Evolutionary conservation across 2,888 invertebrate species (phyloP).

Genomic region (Oasisia sp.): DNA sequence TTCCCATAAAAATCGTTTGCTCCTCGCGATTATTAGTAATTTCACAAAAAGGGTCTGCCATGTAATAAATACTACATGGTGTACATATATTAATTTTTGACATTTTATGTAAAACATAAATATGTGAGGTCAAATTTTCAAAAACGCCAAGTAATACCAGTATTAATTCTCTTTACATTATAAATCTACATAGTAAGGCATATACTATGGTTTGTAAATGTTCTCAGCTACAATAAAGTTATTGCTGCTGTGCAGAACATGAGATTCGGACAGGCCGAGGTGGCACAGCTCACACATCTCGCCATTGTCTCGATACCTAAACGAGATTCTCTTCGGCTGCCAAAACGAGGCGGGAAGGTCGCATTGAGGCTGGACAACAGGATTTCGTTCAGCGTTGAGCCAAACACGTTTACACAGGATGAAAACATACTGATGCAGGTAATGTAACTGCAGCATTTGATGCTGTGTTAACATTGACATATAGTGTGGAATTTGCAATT

Average conservation of each 20-base stretch:
- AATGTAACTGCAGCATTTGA: not conserved
- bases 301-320: slow-evolving; percentile 57
- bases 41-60: no score
- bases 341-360: slow-evolving; percentile 48
- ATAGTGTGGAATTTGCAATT: no score
- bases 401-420: slow-evolving; percentile 49
- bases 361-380: slow-evolving; percentile 57
- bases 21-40: no score
- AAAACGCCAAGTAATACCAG: not conserved
- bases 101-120: no score
- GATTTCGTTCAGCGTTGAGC: slow-evolving; percentile 50
- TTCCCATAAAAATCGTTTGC: no score
- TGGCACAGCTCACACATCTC: slow-evolving; percentile 45
- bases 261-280: slow-evolving; percentile 57
- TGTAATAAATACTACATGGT: no score
- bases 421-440: slow-evolving; percentile 58
- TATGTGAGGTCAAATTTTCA: no score
- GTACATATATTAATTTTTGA: no score
- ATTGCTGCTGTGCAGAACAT: slow-evolving; percentile 46
- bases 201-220: not conserved
- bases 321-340: slow-evolving; percentile 53
- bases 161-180: not conserved
- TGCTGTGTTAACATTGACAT: not conserved
- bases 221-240: not conserved
- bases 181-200: not conserved